Percentiles rank a stretch among this genome's conserved stretches.
phyloP scores from a whole-genome alignment of 1,140 invertebrate species.

The Panagrolaimus sp. region DNA sequence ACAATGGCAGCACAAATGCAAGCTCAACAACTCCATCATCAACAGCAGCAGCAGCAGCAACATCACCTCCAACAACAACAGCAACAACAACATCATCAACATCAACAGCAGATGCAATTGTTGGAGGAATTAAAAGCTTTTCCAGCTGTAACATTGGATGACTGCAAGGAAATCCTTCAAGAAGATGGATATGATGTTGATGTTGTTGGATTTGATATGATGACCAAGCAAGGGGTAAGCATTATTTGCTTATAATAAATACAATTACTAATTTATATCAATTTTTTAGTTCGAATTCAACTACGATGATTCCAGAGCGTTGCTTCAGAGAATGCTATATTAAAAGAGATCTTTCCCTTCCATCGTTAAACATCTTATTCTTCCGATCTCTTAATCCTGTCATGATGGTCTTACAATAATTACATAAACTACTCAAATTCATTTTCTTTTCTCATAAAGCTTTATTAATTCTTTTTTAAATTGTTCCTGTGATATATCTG shows the following conservation, averaged over 20 bases:
- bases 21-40: too few relatives aligned
- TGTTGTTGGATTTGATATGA: conserved; percentile 14
- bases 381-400: too few relatives aligned
- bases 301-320: conserved; percentile 3
- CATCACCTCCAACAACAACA: neutral
- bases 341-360: neutral
- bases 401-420: too few relatives aligned
- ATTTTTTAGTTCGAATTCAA: conserved; percentile 17
- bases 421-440: too few relatives aligned
- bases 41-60: too few relatives aligned
- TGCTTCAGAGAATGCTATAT: neutral
- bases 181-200: neutral
- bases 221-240: conserved; percentile 9
- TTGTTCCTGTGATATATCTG: too few relatives aligned
- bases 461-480: too few relatives aligned
- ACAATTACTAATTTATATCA: too few relatives aligned
- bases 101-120: neutral
- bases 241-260: neutral
- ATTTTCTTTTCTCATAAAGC: too few relatives aligned
- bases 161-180: neutral
- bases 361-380: too few relatives aligned
- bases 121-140: neutral
- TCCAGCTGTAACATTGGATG: neutral
- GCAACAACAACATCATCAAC: neutral
- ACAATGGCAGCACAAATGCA: too few relatives aligned